These are phyloP conservation scores for Torymus auratus DNA, from an alignment of 2,888 invertebrate species.

Conservation along the genomic window DNA sequence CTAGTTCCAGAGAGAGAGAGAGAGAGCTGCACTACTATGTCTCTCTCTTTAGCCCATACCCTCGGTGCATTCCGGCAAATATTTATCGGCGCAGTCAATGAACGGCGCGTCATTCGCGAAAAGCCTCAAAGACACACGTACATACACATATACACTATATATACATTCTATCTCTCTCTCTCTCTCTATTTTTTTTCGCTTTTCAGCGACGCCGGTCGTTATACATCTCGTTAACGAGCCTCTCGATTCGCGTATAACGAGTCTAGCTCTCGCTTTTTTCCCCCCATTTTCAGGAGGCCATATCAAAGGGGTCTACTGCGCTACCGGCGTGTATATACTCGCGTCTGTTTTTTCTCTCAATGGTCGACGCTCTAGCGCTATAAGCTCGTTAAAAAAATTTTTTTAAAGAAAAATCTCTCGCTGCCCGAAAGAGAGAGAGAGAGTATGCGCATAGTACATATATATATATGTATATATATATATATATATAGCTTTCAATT, in stretches of 20 bases:
- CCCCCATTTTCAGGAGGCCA: conserved; percentile 5
- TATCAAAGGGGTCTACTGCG: too few species aligned
- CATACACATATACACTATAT: too few species aligned
- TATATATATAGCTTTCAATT: conserved; percentile 29
- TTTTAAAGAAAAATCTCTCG: conserved; percentile 24
- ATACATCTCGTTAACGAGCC: conserved; percentile 59
- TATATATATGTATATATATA: too few species aligned
- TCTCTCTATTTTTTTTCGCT: conserved; percentile 15
- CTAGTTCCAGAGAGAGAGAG: too few species aligned
- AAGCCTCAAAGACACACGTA: conserved; percentile 30
- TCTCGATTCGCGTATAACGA: conserved; percentile 55
- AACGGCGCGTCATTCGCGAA: conserved; percentile 10
- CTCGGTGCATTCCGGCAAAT: conserved; percentile 21
- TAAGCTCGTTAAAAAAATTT: conserved; percentile 55
- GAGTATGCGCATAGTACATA: too few species aligned
- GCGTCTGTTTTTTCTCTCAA: conserved; percentile 30
- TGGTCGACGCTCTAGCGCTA: not conserved
- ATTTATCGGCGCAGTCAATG: conserved; percentile 32
- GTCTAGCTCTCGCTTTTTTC: not conserved
- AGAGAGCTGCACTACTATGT: too few species aligned
- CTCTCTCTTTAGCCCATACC: not conserved
- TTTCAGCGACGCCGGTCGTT: conserved; percentile 34
- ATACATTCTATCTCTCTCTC: not conserved
- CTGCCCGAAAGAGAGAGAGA: not conserved
- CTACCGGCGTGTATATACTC: not conserved